These are phyloP conservation scores for Phrynocephalus forsythii DNA, from an alignment of 2,797 vertebrate species.

Conservation along the genomic window DNA sequence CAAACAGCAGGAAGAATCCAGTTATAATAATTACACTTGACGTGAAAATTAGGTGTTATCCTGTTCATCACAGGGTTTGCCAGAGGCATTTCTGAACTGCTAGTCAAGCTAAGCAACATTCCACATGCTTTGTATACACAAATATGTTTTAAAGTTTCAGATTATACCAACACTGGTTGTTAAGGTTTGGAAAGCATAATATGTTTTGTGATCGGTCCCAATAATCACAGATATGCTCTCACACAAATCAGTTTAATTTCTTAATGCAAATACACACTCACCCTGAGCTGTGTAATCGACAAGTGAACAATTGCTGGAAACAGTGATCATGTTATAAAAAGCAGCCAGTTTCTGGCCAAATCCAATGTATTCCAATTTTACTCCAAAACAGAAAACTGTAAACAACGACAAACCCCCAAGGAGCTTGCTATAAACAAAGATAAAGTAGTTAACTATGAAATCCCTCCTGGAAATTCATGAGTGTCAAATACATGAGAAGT, in stretches of 20 bases:
- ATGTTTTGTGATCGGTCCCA: not conserved
- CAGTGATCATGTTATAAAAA: not conserved
- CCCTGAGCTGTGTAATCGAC: not conserved
- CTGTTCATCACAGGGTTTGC: constrained; percentile 70
- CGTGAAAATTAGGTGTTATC: constrained; percentile 70
- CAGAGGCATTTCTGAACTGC: constrained; percentile 64
- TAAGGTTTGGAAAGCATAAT: not conserved
- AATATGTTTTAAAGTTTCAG: constrained; percentile 60
- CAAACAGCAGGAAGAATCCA: constrained; percentile 51
- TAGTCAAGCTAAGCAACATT: constrained; percentile 70
- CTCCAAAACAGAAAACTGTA: not conserved
- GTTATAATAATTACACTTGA: constrained; percentile 67
- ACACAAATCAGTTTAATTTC: constrained; percentile 14
- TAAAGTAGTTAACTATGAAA: not conserved
- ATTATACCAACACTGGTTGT: constrained; percentile 67
- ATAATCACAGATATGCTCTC: not conserved
- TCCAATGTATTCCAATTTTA: not conserved
- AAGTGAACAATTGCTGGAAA: not conserved
- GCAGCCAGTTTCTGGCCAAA: too few relatives aligned
- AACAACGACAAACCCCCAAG: not conserved
- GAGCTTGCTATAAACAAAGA: not conserved
- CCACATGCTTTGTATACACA: constrained; percentile 65
- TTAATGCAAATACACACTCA: not conserved
- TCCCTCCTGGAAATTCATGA: too few relatives aligned
- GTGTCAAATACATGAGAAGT: not conserved